Evolutionary conservation across 2,888 invertebrate species (phyloP), one percentile per base, ranked within the genome.

Genomic region (Encarsia formosa): DNA sequence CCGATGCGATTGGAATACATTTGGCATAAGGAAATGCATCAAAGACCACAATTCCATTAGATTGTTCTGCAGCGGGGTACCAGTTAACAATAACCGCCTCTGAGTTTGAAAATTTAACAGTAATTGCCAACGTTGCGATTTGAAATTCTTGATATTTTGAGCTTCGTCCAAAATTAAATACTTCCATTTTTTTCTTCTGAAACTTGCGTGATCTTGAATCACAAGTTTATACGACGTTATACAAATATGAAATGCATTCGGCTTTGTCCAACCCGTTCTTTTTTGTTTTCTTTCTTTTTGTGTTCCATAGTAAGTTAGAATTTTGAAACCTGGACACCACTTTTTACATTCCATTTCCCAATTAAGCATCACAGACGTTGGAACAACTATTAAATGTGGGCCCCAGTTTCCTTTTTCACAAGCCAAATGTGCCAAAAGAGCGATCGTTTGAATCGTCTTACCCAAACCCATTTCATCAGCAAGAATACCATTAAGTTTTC

Each of bases 271-370:
- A 35, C 99, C 91, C 49, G 86, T 87, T 64, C 93, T 81, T 71
- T 94, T 94, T 60, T 86, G 76, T 75, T 91, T 92, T 50, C 99
- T 80, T 74, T 99, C 99, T 73, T 97, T 97, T 65, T 92, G 92
- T 24, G 88, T 86, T 39, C 99, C 99, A 72, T 96, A 99, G 75
- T 99, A 99, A 1, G 98, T 98, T 61, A 99, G 82, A 67, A 99
- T 93, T 81, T 99, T 99, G 75, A 99, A 95, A 45, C 92, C 94
- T 1, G 99, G 99, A 75, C 97, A 98, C 99, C 99, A 99, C 76
- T 98, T 98, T 76, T 99, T 98, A 70, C 96, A 91, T 77, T 99
- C 99, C 92, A 98, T 94, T 79, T 99, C 99, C 99, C 99, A 99
- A 78, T 99, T 99, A 57, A 99, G 81, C 89, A 99, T 96, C 44